Evolutionary conservation across 2,113 vertebrate species (phyloP).

Genomic region (Tamias sibiricus): DNA sequence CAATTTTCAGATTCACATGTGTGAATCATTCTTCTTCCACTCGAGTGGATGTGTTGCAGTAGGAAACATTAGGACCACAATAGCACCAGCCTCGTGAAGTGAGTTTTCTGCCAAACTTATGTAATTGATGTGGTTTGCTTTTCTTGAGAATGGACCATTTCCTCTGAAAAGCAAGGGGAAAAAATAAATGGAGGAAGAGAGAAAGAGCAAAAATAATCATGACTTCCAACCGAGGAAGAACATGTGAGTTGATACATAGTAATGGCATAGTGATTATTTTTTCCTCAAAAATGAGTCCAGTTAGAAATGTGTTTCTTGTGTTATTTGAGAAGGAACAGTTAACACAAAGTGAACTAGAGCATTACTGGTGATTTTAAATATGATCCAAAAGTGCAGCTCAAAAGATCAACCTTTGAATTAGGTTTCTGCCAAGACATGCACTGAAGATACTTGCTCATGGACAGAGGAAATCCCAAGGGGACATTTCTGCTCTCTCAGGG

Average conservation of each 20-base stretch:
- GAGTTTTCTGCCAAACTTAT: background rate
- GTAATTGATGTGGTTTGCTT: background rate
- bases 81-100: background rate
- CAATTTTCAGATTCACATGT: background rate
- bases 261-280: background rate
- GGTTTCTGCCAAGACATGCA: background rate
- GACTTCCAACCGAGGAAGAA: background rate
- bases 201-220: background rate
- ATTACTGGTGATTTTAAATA: background rate
- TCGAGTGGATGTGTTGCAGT: background rate
- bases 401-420: background rate
- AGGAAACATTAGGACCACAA: background rate
- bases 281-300: background rate
- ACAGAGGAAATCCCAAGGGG: background rate
- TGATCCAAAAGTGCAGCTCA: background rate
- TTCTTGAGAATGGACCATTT: background rate
- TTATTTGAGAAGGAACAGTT: background rate
- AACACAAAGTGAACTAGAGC: no score
- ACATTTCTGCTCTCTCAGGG: background rate
- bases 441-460: background rate
- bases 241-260: no score
- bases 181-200: rapidly evolving
- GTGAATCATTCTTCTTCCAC: background rate
- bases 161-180: no score
- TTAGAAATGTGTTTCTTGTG: background rate